Evolutionary conservation across 1,140 invertebrate species (phyloP), one percentile per base, ranked within the genome.

Genomic region (Pteromalus puparum): DNA sequence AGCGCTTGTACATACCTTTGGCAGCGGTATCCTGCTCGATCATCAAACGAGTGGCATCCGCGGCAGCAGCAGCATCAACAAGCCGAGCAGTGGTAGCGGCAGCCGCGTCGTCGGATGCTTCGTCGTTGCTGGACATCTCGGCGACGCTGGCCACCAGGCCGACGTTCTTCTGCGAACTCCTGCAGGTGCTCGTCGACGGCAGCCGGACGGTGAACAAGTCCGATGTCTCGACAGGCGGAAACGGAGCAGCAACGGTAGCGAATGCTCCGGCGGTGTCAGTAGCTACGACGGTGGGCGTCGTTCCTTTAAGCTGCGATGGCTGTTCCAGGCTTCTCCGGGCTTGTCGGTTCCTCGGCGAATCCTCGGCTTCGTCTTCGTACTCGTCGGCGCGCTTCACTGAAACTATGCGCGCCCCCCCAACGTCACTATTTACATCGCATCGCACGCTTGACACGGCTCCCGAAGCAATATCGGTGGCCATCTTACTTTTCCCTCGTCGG

Each of bases 401-500:
- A 28, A 68, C 26, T 76, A 77, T 86, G 77, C 78, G 81, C 77
- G 87, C 85, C 86, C 88, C 80, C 74, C 87, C 81, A 79, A 86
- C 85, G 53, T 85, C 91, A 90, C 89, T 92, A 93, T 93, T 93
- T 93, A 92, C 92, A 92, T 93, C 89, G 90, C 89, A 89, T 83
- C 88, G 86, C 86, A 90, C 91, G 83, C 91, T 91, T 92, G 92
- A 93, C 92, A 92, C 91, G 88, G 90, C 89, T 90, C 88, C 90
- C 88, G 87, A 88, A 89, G 89, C 91, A 89, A 90, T 89, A 87
- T 94, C 92, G 87, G 92, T 92, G 90, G 93, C 93, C 94, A 94
- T 94, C 92, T 94, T 94, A 91, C 91, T 92, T 88, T 87, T 78
- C 80, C 72, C 77, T 74, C 70, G n/a, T n/a, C n/a, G n/a, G 68